Percentiles rank a stretch among this genome's conserved stretches.
Evolutionary conservation across 2,113 vertebrate genomes (phyloP).

Genomic region (Tychaedon coryphoeus): DNA sequence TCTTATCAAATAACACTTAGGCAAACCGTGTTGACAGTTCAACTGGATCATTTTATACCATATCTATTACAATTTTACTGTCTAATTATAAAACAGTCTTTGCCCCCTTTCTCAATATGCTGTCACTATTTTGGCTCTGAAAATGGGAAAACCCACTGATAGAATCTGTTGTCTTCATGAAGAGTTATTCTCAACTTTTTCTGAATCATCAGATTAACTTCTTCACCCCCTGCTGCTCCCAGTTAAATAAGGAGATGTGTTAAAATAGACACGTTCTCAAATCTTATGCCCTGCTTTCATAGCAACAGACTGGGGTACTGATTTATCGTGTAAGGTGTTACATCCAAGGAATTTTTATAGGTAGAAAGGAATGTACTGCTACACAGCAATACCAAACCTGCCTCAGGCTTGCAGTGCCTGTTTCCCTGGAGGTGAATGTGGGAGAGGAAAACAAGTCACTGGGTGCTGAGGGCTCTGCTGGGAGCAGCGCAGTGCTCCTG

Average conservation of each 20-base stretch:
- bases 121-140: background rate
- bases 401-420: background rate
- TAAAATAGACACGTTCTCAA: background rate
- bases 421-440: background rate
- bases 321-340: background rate
- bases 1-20: constrained; percentile 37
- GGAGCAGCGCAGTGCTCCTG: background rate
- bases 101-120: background rate
- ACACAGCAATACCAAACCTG: background rate
- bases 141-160: background rate
- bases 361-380: background rate
- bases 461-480: rapidly evolving
- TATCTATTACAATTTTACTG: constrained; percentile 44
- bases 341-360: background rate
- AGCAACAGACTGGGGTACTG: background rate
- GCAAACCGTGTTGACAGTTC: constrained; percentile 52
- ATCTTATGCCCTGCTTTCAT: background rate
- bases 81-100: constrained; percentile 8
- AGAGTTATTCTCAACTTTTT: background rate
- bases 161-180: background rate
- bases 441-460: background rate
- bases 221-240: background rate
- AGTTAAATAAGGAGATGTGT: background rate
- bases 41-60: constrained; percentile 40
- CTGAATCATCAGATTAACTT: background rate